Evolutionary conservation across 2,888 invertebrate species (phyloP).

Genomic region (Cremastobaeus sp.): DNA sequence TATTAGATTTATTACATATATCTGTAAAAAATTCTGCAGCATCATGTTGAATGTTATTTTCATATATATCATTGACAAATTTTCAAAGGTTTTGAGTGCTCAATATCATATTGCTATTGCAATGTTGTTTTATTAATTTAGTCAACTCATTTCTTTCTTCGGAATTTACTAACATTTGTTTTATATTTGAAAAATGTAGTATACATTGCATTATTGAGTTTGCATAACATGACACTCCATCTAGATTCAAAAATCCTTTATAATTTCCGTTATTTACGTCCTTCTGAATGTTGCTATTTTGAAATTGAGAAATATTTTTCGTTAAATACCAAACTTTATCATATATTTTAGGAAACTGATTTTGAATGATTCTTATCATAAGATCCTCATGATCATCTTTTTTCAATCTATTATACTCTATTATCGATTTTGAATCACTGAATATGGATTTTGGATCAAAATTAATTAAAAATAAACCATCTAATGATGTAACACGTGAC

Average conservation of each 20-base stretch:
- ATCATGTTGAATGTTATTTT: slow-evolving; percentile 3
- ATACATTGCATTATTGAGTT: slow-evolving; percentile 5
- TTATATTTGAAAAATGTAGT: not conserved
- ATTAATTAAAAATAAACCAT: not conserved
- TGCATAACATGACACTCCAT: slow-evolving; percentile 16
- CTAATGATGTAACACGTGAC: not conserved
- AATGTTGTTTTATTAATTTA: not conserved
- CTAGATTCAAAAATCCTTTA: not conserved
- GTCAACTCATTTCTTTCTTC: not conserved
- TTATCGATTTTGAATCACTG: slow-evolving; percentile 13
- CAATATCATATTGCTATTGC: not conserved
- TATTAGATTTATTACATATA: not conserved
- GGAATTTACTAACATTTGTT: not conserved
- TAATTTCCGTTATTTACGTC: not conserved
- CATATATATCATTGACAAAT: slow-evolving; percentile 12
- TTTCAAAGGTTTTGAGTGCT: not conserved
- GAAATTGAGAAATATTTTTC: not conserved
- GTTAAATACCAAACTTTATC: slow-evolving; percentile 4
- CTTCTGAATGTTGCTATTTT: not conserved
- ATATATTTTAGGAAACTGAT: not conserved
- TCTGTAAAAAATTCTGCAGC: slow-evolving; percentile 13
- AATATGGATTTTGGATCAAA: slow-evolving; percentile 34
- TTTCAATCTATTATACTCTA: not conserved
- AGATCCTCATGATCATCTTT: not conserved
- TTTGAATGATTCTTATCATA: not conserved